phyloP scores from a whole-genome alignment of 2,113 vertebrate genomes.

The Entosphenus tridentatus region DNA sequence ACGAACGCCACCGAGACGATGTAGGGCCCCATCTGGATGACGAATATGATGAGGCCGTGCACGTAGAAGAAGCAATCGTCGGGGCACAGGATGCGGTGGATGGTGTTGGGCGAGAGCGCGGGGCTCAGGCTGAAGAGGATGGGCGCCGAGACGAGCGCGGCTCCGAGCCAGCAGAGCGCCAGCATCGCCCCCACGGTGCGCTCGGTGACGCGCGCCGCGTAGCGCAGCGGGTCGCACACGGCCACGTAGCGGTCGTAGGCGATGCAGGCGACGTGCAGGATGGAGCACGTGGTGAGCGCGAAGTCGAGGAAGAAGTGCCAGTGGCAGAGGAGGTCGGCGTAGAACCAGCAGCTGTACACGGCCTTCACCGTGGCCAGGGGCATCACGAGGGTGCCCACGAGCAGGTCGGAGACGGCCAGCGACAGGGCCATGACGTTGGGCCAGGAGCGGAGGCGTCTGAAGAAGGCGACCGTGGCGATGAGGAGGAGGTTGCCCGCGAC shows the following conservation, averaged over 20 bases:
- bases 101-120: too few species aligned
- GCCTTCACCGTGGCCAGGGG: conserved; percentile 22
- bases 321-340: conserved; percentile 21
- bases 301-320: conserved; percentile 21
- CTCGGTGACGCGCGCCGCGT: conserved; percentile 14
- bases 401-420: conserved; percentile 19
- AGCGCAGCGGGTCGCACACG: conserved; percentile 19
- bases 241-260: conserved; percentile 19
- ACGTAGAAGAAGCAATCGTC: too few species aligned
- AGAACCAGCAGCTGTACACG: conserved; percentile 23
- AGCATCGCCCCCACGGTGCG: conserved; percentile 10
- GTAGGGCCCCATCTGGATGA: too few species aligned
- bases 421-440: conserved; percentile 24
- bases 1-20: too few species aligned
- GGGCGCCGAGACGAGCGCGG: conserved; percentile 15
- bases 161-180: conserved; percentile 16
- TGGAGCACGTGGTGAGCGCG: conserved; percentile 23
- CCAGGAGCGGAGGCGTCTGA: conserved; percentile 24
- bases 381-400: conserved; percentile 22
- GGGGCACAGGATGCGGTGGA: too few species aligned
- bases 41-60: too few species aligned
- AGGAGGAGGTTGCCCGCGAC: conserved; percentile 18
- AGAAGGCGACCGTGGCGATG: conserved; percentile 19
- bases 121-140: conserved; percentile 9
- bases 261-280: conserved; percentile 22